Conservation (phyloP, 2,888 invertebrate species). For the Leptopilina syphax region DNA sequence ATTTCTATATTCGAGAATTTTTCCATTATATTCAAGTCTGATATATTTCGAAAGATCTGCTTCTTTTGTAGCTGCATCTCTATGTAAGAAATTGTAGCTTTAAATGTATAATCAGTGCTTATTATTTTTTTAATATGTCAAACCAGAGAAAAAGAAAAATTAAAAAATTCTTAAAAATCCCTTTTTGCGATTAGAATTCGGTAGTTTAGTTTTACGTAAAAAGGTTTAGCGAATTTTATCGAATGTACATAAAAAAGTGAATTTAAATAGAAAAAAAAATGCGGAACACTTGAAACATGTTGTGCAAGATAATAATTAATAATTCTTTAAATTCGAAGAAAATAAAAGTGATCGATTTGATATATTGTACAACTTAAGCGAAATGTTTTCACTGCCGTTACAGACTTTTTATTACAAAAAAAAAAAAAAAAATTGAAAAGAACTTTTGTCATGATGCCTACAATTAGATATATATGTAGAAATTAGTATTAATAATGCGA, state of each 20-base stretch:
- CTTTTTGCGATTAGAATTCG: conserved; percentile 52
- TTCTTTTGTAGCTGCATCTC: conserved; percentile 12
- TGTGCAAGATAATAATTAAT: conserved; percentile 46
- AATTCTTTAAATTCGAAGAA: conserved; percentile 46
- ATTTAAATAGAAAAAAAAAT: conserved; percentile 5
- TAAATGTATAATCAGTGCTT: conserved; percentile 44
- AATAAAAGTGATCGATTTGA: conserved; percentile 38
- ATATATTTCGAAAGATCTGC: not conserved
- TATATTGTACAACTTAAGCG: conserved; percentile 27
- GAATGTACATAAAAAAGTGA: conserved; percentile 17
- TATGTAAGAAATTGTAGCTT: conserved; percentile 43
- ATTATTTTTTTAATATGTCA: conserved; percentile 29
- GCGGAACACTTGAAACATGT: conserved; percentile 37
- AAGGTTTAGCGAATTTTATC: conserved; percentile 25
- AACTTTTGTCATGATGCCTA: conserved; percentile 38
- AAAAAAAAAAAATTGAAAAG: conserved; percentile 43
- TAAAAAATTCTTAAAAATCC: conserved; percentile 39
- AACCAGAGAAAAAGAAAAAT: conserved; percentile 24
- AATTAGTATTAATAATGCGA: conserved; percentile 46
- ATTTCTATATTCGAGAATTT: not conserved
- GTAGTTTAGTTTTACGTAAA: conserved; percentile 53
- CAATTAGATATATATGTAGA: conserved; percentile 27
- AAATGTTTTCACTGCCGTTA: conserved; percentile 38
- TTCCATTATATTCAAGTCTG: not conserved
- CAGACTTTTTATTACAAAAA: conserved; percentile 49